These are phyloP conservation scores for Jaculus jaculus DNA, from an alignment of 2,113 vertebrate genomes.

Conservation along the genomic window DNA sequence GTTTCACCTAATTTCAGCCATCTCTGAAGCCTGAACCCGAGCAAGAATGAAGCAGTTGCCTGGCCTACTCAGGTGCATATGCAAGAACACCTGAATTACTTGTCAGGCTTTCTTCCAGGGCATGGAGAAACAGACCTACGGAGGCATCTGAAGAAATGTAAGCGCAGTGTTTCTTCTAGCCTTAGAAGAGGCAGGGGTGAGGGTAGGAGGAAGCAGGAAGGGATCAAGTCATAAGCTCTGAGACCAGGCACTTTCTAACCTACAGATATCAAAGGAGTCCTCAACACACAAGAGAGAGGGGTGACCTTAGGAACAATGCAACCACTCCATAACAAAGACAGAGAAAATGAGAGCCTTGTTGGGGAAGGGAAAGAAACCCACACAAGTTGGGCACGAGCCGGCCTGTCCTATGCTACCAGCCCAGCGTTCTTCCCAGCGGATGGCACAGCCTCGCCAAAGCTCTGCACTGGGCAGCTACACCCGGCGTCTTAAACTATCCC, in stretches of 20 bases:
- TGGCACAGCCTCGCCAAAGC: neutral
- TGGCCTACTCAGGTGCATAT: neutral
- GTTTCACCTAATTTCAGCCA: neutral
- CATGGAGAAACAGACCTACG: neutral
- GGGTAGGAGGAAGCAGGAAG: neutral
- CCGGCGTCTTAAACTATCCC: neutral
- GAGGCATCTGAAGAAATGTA: neutral
- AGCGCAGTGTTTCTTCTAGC: neutral
- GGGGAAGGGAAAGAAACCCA: neutral
- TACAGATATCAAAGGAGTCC: neutral
- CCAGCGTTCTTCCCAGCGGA: neutral
- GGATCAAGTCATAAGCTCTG: neutral
- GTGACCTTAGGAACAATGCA: neutral
- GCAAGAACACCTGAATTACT: neutral
- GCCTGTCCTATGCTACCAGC: neutral
- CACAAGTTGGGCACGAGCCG: neutral
- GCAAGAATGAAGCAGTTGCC: neutral
- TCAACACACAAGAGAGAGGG: neutral
- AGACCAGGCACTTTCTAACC: neutral
- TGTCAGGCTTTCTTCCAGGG: neutral
- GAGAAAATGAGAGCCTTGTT: neutral
- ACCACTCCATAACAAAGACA: neutral
- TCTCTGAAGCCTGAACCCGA: neutral
- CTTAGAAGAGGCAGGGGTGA: neutral
- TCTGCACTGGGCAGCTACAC: neutral